Evolutionary conservation across 2,888 invertebrate species (phyloP), one percentile per base, ranked within the genome.

Genomic region (Lydus trimaculatus): DNA sequence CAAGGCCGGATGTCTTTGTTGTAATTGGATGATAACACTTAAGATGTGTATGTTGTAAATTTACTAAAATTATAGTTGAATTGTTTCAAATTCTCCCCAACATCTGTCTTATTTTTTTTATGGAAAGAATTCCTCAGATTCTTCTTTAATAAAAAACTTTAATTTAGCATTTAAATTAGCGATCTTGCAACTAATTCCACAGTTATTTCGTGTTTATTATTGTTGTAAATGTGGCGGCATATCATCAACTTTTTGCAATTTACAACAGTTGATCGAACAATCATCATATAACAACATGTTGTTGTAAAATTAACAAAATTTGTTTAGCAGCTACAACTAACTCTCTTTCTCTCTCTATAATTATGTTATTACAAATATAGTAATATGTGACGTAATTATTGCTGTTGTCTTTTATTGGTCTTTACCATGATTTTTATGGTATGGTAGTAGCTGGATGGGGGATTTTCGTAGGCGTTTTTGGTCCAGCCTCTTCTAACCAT

Each of bases 401-500:
- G 5, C 15, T 28, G 28, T 25, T 25, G 23, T 56, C 28, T 28
- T 56, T 56, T 28, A 69, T 69, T 65, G 68, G 65, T 69, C 62
- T 36, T 69, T 52, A 61, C 43, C 23, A 60, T 28, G 59, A 65
- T 69, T 56, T 59, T 63, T 56, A 65, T 67, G 72, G 63, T 43
- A n/a, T 43, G 17, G 43, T n/a, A 43, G 43, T 65, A 60, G 69
- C 69, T 69, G 6, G 75, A 75, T 76, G 76, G 75, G 43, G 75
- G 76, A 73, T 72, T 62, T 64, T 66, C 73, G 78, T 79, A 72
- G 80, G 80, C 76, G 77, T 28, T 56, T 36, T 43, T 72, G 73
- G 75, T 71, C 79, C 80, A 76, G 72, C 80, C 80, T 78, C 77
- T 76, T 76, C n/a, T 58, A 64, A 28, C 69, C 69, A 66, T 69